Evolutionary conservation across 2,797 vertebrate genomes (phyloP), one percentile per base, ranked within the genome.

Genomic region (Atherinosoma microstoma): DNA sequence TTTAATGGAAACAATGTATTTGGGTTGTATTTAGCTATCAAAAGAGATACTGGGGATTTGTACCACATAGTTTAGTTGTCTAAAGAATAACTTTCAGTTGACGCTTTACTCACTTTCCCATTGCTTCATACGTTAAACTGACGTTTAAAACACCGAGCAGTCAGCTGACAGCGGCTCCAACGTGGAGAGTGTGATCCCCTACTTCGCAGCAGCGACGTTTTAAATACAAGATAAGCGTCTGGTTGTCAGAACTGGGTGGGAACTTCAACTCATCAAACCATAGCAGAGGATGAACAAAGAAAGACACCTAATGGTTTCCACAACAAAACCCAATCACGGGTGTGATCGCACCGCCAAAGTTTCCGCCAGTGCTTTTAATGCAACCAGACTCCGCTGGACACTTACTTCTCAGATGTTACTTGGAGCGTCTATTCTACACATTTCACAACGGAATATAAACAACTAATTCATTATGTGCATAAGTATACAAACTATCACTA

Each of bases 121-220:
- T 58, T 56, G 35, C n/a, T 58, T 53, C 49, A 53, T 45, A 72
- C 67, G 30, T 64, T 70, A 24, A 40, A 10, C 15, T 57, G 57
- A 77, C 72, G 67, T 76, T 82, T 49, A 84, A 82, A 87, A 87
- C 85, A 86, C 15, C 11, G 36, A 67, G 75, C 63, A 63, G 80
- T 90, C 90, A 91, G 86, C 90, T 94, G 92, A 91, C 87, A 76
- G 73, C 84, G 76, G 77, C 78, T 83, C 73, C 84, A 76, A 70
- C 84, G 75, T 86, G 82, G 73, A 65, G 32, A 49, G 42, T 45
- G 36, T 38, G 54, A 58, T 58, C 54, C 49, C 36, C 16, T 51
- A 27, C 54, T 77, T 67, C 70, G 51, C 42, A 62, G 45, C 64
- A 42, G 69, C 67, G n/a, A 83, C 76, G 74, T 78, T 76, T 67